Base-by-base conservation (phyloP, 2,888 invertebrate species). In the Agonum fuliginosum region DNA sequence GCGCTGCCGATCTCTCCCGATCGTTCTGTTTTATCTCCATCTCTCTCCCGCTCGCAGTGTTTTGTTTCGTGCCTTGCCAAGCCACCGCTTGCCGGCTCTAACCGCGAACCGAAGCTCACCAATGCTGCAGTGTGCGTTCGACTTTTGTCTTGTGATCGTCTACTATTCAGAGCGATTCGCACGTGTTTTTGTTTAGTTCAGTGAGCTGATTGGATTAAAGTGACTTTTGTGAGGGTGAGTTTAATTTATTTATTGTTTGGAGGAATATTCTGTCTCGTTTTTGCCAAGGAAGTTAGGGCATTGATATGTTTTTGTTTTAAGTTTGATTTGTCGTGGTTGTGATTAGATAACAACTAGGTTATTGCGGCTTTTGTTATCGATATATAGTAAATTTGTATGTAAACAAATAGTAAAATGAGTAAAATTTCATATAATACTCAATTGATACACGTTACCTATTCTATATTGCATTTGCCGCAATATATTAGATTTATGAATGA, bases 111-210 rank as follows among this genome's bases (percentile, higher is more conserved):
- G n/a, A n/a, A n/a, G 54, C 24, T 48, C 3, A n/a, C n/a, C 6
- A 37, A 37, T 37, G 12, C 5, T 54, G 24, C 54, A 54, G 54
- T 54, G 54, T 54, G 12, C 54, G 24, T n/a, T 20, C 54, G 24
- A n/a, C 54, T n/a, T 54, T 54, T 24, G 54, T 8, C n/a, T n/a
- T 5, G 54, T 54, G 54, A 54, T 54, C n/a, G n/a, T n/a, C n/a
- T n/a, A n/a, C n/a, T n/a, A n/a, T n/a, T n/a, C n/a, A n/a, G 4
- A 6, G 37, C 8, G n/a, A 6, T 37, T 0, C n/a, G 12, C 37
- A 10, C n/a, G 37, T 37, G 34, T 34, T 34, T 37, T 37, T 10
- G 12, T 10, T 37, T 37, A n/a, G 37, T 37, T 37, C 12, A 10
- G 37, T 6, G 37, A n/a, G n/a, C 3, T 1, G 10, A 37, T 1